Evolutionary conservation across 2,113 vertebrate species (phyloP), one percentile per base, ranked within the genome.

Genomic region (Oncorhynchus kisutch): DNA sequence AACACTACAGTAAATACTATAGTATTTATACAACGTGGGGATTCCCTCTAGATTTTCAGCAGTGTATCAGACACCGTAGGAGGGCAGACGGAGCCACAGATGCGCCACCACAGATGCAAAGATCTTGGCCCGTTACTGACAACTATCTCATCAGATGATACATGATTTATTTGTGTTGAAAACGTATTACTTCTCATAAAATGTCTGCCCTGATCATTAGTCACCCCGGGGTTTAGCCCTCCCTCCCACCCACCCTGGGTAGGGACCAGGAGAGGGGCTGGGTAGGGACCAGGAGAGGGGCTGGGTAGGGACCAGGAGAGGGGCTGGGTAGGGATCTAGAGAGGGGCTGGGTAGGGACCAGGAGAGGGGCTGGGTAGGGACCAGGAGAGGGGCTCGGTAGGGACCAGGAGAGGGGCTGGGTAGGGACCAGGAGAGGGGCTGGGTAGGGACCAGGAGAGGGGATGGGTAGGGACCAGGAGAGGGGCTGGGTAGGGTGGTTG

Each of bases 41-140:
- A 54, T 18, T 54, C 51, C 51, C 51, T 16, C 51, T 18, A 54
- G 51, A 54, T 54, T 54, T 16, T 54, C 13, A 54, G 14, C 14
- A 88, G 78, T 51, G 39, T 85, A 84, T 82, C 73, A 87, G 79
- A 80, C 80, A 65, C 48, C 57, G 62, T 3, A n/a, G n/a, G 7
- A n/a, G 45, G 20, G 12, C 69, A 45, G 29, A 70, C 16, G 24
- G 14, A 34, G 3, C 8, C 31, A 20, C 18, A 9, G 59, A 22
- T 16, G 7, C n/a, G 6, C 18, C n/a, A 22, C 59, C 59, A 62
- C 59, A 54, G n/a, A 62, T 62, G 59, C n/a, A 9, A 3, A 13
- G 59, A 18, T 54, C 59, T 62, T 62, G 18, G 59, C 59, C 18
- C 7, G 18, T 62, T n/a, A 62, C n/a, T 62, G 51, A 18, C 16